Evolutionary conservation across 2,797 vertebrate species (phyloP), one percentile per base, ranked within the genome.

Genomic region (Taenioides sp.): DNA sequence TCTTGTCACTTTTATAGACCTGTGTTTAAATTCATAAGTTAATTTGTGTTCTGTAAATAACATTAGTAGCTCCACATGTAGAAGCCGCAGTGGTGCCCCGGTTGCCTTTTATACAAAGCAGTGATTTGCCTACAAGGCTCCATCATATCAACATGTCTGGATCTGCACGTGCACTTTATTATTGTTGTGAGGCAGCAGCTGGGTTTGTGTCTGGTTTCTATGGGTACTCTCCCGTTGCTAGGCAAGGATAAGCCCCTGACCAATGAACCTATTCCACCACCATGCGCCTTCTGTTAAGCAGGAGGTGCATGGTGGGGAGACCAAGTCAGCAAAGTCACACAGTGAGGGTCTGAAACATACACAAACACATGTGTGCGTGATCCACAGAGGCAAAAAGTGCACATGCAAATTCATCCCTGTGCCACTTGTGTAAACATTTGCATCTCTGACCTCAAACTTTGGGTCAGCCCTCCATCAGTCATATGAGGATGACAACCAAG

Each of bases 181-280:
- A 87, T 88, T 89, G 78, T 86, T 85, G 80, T 84, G 73, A 17
- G n/a, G 54, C 55, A 61, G 83, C 84, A 82, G 86, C 86, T 88
- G 87, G 83, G 89, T 90, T 89, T 91, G 88, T 91, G 85, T 91
- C 90, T 93, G 86, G 87, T 92, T 92, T 91, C 86, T 84, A 89
- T 90, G 88, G 87, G 84, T 86, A 90, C 89, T 75, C 80, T 91
- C 76, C 81, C 91, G 93, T 94, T 94, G 91, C 93, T 91, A 94
- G 93, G 93, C 92, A 93, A 93, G 93, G 82, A 86, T 91, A 92
- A 92, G 86, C 89, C 87, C 79, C 84, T 90, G 87, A 91, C 92
- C 92, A 94, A 87, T 93, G 85, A 93, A 87, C 86, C 87, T 79
- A 86, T 84, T 88, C 85, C 83, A 86, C 71, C 86, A 83, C 70